These are phyloP conservation scores for Telmatochromis bifrenatus DNA, from an alignment of 2,113 vertebrate genomes.

Conservation along the genomic window DNA sequence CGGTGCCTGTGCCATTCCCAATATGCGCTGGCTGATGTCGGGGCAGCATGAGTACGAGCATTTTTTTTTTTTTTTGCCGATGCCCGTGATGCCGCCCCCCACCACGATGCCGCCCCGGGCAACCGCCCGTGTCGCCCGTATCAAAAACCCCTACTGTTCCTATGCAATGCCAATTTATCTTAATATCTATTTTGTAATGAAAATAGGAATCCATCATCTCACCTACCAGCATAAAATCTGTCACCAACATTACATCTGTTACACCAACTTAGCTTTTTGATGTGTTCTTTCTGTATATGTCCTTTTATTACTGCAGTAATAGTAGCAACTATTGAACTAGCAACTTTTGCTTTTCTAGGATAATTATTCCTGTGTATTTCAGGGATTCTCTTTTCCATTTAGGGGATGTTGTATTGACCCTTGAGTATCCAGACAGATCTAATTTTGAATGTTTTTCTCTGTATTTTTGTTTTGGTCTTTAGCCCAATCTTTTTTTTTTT, in stretches of 20 bases:
- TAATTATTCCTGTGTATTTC: background rate
- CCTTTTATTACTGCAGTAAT: background rate
- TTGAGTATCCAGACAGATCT: background rate
- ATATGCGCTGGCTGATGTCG: rapidly evolving
- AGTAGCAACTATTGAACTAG: background rate
- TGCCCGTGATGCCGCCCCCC: background rate
- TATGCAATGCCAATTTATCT: background rate
- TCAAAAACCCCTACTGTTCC: background rate
- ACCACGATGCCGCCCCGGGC: background rate
- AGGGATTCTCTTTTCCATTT: background rate
- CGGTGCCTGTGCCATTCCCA: rapidly evolving
- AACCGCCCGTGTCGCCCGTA: rapidly evolving
- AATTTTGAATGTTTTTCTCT: background rate
- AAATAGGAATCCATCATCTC: background rate
- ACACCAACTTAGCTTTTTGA: background rate
- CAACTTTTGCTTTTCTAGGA: background rate
- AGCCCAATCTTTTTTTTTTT: background rate
- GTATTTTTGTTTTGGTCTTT: rapidly evolving
- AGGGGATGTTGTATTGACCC: background rate
- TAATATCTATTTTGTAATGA: background rate
- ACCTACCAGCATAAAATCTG: background rate
- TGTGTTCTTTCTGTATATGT: background rate
- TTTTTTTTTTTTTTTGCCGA: background rate
- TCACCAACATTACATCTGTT: too few species aligned
- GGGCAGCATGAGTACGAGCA: background rate